These are phyloP conservation scores for Anas georgica DNA, from an alignment of 2,797 vertebrate species.

Conservation along the genomic window DNA sequence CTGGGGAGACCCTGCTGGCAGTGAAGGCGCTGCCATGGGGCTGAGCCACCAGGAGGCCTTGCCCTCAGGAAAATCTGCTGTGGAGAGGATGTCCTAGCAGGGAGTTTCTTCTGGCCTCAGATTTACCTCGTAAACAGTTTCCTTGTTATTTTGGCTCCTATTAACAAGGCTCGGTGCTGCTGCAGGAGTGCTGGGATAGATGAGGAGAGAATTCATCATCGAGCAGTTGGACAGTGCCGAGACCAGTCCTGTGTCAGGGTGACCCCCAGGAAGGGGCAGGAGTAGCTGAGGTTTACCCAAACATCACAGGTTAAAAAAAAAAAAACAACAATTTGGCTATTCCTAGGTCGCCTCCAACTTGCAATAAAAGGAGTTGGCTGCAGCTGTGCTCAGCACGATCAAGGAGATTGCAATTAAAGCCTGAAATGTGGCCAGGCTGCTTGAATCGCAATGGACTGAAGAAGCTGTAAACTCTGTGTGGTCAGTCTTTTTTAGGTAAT, in stretches of 20 bases:
- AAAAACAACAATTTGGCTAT: neutral
- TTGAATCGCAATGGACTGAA: slow-evolving; percentile 36
- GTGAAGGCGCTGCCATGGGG: neutral
- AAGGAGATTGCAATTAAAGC: neutral
- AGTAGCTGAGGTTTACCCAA: neutral
- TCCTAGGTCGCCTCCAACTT: neutral
- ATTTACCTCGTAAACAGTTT: slow-evolving; percentile 12
- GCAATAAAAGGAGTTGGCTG: slow-evolving; percentile 6
- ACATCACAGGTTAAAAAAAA: neutral
- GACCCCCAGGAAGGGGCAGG: neutral
- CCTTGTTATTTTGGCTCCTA: neutral
- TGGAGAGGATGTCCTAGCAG: neutral
- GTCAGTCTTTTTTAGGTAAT: neutral
- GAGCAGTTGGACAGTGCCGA: neutral
- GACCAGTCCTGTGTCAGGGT: neutral
- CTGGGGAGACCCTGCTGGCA: neutral
- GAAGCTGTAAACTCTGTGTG: neutral
- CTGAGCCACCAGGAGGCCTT: neutral
- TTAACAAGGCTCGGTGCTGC: neutral
- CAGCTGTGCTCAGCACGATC: neutral
- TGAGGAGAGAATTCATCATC: neutral
- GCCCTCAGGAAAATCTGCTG: neutral
- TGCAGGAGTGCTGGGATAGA: neutral
- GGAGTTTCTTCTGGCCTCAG: neutral
- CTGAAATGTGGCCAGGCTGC: slow-evolving; percentile 22